Conservation (phyloP, 2,113 vertebrate species). For the Pseudorasbora parva region DNA sequence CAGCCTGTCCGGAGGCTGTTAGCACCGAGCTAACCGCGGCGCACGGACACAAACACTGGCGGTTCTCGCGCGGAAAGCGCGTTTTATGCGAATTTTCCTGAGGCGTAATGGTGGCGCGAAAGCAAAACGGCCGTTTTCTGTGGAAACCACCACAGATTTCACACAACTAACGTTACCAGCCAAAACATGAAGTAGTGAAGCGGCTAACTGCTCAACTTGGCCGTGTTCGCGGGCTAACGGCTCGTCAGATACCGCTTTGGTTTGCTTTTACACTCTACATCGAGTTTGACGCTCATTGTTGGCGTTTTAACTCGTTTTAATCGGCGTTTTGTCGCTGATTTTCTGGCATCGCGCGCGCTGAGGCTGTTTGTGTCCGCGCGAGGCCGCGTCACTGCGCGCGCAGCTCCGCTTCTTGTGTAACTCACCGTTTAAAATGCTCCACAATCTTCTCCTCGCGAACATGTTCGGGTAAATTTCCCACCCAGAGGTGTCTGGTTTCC, state of each 20-base stretch:
- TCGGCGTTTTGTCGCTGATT: conserved; percentile 53
- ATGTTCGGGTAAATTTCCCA: conserved; percentile 99
- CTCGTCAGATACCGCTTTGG: not conserved
- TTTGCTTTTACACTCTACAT: not conserved
- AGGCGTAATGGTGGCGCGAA: not conserved
- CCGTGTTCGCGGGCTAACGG: not conserved
- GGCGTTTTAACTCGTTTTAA: not conserved
- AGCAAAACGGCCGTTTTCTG: too few relatives aligned
- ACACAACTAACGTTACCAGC: not conserved
- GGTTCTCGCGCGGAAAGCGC: not conserved
- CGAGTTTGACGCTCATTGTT: not conserved
- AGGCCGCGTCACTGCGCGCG: conserved; percentile 47
- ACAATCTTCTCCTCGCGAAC: conserved; percentile 98
- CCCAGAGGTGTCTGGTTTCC: conserved; percentile 99
- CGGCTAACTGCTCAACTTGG: conserved; percentile 24
- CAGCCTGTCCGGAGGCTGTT: not conserved
- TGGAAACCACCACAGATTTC: not conserved
- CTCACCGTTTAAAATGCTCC: conserved; percentile 99
- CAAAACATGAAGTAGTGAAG: not conserved
- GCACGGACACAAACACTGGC: not conserved
- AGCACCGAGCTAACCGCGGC: not conserved
- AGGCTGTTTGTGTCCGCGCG: conserved; percentile 21
- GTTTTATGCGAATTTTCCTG: not conserved
- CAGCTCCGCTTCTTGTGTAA: conserved; percentile 68
- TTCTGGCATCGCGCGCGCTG: conserved; percentile 3